These are phyloP conservation scores for Smittia aterrima DNA, from an alignment of 2,888 invertebrate species.

Conservation along the genomic window DNA sequence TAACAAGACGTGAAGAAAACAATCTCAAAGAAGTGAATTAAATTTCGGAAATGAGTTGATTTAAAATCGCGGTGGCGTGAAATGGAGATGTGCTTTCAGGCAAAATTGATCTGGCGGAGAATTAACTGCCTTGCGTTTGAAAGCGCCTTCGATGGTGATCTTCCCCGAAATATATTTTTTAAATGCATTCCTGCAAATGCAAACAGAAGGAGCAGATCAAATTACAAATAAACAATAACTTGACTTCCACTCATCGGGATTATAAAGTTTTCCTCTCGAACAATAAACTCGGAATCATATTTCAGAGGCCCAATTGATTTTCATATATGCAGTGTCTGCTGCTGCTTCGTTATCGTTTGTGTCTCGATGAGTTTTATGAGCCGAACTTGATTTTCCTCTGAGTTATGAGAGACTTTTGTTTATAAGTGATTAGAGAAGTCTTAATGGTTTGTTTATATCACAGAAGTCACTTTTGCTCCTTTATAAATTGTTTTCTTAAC, in stretches of 20 bases:
- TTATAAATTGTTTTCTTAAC: background rate
- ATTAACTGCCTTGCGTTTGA: background rate
- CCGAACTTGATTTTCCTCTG: conserved; percentile 14
- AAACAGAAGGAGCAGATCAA: conserved; percentile 5
- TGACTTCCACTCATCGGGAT: conserved; percentile 34
- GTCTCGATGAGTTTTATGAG: conserved; percentile 30
- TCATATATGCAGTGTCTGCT: conserved; percentile 32
- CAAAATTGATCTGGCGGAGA: background rate
- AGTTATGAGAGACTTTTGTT: conserved; percentile 22
- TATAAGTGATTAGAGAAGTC: conserved; percentile 30
- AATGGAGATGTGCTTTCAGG: conserved; percentile 35
- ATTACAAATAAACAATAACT: conserved; percentile 35
- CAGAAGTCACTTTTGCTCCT: conserved; percentile 9
- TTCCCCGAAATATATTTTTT: background rate
- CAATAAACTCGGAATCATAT: conserved; percentile 37
- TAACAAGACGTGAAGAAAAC: conserved; percentile 14
- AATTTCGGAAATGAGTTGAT: conserved; percentile 29
- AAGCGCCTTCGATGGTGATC: background rate
- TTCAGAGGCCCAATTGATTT: conserved; percentile 38
- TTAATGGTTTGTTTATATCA: conserved; percentile 39
- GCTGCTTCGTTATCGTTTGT: conserved; percentile 14
- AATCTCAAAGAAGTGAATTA: conserved; percentile 2
- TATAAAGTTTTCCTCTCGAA: conserved; percentile 7
- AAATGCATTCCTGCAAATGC: background rate
- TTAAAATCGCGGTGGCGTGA: conserved; percentile 38